Evolutionary conservation across 2,113 vertebrate species (phyloP), one percentile per base, ranked within the genome.

Genomic region (Otolemur garnettii): DNA sequence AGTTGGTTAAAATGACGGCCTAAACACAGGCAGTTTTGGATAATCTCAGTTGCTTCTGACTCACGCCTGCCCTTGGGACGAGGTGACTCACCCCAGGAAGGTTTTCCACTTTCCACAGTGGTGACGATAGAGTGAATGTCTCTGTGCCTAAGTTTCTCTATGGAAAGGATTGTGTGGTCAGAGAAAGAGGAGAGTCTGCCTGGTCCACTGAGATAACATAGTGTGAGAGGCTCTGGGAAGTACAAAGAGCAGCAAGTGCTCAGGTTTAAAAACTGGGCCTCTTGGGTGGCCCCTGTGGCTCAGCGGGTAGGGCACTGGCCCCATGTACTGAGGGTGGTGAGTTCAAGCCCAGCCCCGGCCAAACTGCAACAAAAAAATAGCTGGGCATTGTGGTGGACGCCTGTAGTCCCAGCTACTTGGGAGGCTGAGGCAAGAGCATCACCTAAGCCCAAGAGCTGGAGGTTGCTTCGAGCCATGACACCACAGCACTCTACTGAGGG

Each of bases 61-160:
- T 90, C 84, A 78, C 55, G 3, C 0, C 57, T 45, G 15, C 3
- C 45, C 75, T 69, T 42, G 12, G n/a, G 86, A 28, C 35, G 19
- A 22, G 30, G 10, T 94, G 95, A 95, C 74, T 96, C 96, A 90
- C 24, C 33, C 50, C 13, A 22, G 90, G 87, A 91, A 80, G 33
- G 2, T 33, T 78, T 64, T 15, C 17, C 26, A 2, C 4, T 0
- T 9, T 28, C 26, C 62, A 64, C 9, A 28, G 28, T 18, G 24
- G 72, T 24, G 55, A n/a, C 11, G 1, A 7, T 3, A 14, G 57
- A 1, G 17, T 11, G 11, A 22, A 30, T 33, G 26, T 50, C 13
- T 85, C 72, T 69, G 9, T 3, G 0, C 55, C 35, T 7, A 0
- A 17, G 26, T 30, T 50, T 28, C 38, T 18, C 78, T 28, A n/a